These are phyloP conservation scores for Semnornis frantzii DNA, from an alignment of 2,113 vertebrate genomes.

Conservation along the genomic window DNA sequence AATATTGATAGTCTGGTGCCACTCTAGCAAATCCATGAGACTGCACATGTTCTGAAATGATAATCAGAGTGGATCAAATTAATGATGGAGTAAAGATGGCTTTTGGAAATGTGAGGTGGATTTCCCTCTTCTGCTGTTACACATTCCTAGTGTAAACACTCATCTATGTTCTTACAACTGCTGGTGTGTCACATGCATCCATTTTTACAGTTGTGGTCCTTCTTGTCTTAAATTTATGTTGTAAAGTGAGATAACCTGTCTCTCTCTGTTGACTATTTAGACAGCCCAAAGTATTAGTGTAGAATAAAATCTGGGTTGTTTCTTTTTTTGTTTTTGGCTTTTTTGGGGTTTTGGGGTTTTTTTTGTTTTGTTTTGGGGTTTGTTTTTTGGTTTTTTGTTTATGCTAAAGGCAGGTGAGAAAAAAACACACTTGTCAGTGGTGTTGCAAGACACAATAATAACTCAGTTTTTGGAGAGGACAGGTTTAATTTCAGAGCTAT, in stretches of 20 bases:
- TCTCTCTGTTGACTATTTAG: background rate
- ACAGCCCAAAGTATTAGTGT: background rate
- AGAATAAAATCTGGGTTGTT: background rate
- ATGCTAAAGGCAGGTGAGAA: background rate
- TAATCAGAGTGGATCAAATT: background rate
- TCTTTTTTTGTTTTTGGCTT: too few species aligned
- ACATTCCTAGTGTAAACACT: background rate
- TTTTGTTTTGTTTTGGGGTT: too few species aligned
- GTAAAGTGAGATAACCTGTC: background rate
- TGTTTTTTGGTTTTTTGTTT: background rate
- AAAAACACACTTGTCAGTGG: background rate
- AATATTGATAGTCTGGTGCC: background rate
- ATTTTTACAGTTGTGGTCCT: background rate
- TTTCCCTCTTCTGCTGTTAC: background rate
- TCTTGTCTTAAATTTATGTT: background rate
- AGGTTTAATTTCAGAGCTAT: background rate
- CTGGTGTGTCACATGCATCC: too few species aligned
- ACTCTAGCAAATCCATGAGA: background rate
- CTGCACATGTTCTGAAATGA: background rate
- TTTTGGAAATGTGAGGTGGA: background rate
- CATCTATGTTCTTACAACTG: background rate
- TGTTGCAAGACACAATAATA: background rate
- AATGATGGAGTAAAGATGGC: background rate
- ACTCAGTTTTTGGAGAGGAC: background rate
- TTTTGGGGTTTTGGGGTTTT: too few species aligned